Evolutionary conservation across 2,113 vertebrate genomes (phyloP).

Genomic region (Leptobrachium leishanense): DNA sequence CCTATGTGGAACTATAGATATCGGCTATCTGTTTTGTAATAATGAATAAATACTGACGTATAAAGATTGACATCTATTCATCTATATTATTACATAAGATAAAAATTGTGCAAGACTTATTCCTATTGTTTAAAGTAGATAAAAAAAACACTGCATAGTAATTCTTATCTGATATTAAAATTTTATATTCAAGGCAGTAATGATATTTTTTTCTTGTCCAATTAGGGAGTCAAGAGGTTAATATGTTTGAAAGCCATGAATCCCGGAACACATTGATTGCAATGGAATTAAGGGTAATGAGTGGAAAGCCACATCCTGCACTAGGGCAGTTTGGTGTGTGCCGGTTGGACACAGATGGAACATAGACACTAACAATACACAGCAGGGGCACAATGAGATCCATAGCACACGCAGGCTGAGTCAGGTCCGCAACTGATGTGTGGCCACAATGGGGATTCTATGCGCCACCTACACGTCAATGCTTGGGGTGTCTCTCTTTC

Average conservation of each 20-base stretch:
- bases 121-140: no score
- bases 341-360: slow-evolving; percentile 38
- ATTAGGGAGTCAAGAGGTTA: slow-evolving; percentile 19
- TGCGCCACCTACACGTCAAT: slow-evolving; percentile 53
- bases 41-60: no score
- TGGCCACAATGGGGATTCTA: slow-evolving; percentile 61
- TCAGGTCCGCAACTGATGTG: slow-evolving; percentile 41
- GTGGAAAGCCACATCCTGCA: not conserved
- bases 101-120: no score
- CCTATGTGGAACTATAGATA: no score
- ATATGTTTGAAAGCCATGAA: not conserved
- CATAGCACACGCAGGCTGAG: slow-evolving; percentile 42
- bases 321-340: slow-evolving; percentile 13
- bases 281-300: not conserved
- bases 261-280: not conserved
- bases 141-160: no score
- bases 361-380: slow-evolving; percentile 46
- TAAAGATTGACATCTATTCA: no score
- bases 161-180: no score
- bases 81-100: no score
- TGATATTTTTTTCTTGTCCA: not conserved
- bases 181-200: not conserved
- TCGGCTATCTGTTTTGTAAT: no score
- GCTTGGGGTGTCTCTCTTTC: slow-evolving; percentile 54
- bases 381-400: slow-evolving; percentile 49